phyloP scores from a whole-genome alignment of 2,113 vertebrate species.

The Myotis yumanensis region DNA sequence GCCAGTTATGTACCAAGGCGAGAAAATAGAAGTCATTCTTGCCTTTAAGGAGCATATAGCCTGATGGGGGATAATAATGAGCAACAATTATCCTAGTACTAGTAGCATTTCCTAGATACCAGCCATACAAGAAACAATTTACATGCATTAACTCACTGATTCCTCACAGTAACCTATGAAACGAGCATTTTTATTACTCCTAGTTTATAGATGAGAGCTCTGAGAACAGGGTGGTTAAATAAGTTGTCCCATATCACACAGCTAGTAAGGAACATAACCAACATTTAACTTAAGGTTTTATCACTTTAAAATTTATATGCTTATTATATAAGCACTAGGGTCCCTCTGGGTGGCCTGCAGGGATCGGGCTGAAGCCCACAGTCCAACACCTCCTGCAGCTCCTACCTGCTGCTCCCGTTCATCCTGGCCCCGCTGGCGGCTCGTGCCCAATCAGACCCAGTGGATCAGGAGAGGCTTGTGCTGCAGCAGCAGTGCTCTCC shows the following conservation, averaged over 20 bases:
- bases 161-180: neutral
- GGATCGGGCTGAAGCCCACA: too few species aligned
- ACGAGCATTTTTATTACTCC: neutral
- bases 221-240: neutral
- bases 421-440: too few species aligned
- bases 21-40: neutral
- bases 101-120: neutral
- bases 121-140: neutral
- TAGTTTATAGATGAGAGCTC: neutral
- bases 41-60: neutral
- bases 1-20: neutral
- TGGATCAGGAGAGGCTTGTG: too few species aligned
- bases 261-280: neutral
- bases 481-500: too few species aligned
- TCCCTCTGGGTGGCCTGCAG: too few species aligned
- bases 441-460: too few species aligned
- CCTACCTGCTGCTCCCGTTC: too few species aligned
- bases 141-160: rapidly evolving
- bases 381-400: too few species aligned
- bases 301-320: neutral
- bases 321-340: neutral
- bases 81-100: neutral
- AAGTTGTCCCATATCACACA: neutral
- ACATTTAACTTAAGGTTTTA: neutral
- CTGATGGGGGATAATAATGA: neutral